Evolutionary conservation across 1,140 invertebrate genomes (phyloP).

Genomic region (Leptopilina clavipes): DNA sequence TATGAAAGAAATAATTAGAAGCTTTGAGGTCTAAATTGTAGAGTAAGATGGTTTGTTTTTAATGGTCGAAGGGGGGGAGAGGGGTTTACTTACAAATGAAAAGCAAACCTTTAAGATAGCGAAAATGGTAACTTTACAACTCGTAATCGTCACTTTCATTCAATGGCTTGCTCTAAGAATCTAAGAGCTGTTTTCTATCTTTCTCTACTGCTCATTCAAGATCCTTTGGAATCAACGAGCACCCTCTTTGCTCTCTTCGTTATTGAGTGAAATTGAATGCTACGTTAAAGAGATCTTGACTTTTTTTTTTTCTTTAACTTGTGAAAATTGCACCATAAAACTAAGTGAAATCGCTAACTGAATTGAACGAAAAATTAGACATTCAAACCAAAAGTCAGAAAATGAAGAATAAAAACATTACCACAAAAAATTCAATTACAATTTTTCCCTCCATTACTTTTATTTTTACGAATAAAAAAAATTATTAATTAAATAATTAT

Average conservation of each 20-base stretch:
- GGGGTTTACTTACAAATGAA: not conserved
- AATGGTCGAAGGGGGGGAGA: not conserved
- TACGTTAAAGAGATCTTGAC: constrained; percentile 23
- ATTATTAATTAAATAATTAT: no score
- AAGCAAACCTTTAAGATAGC: not conserved
- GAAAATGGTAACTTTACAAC: not conserved
- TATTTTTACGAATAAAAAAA: no score
- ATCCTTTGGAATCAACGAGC: constrained; percentile 16
- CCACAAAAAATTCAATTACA: no score
- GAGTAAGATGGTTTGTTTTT: constrained; percentile 2
- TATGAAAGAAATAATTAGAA: no score
- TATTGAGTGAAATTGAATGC: constrained; percentile 28
- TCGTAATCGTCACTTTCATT: not conserved
- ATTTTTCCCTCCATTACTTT: no score
- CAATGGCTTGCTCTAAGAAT: not conserved
- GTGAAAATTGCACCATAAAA: not conserved
- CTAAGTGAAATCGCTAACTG: not conserved
- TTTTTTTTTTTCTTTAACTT: not conserved
- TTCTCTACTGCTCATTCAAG: not conserved
- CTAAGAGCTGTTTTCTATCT: constrained; percentile 5
- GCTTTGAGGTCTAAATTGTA: no score
- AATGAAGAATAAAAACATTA: no score
- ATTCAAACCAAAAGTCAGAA: not conserved
- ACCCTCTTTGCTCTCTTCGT: constrained; percentile 15
- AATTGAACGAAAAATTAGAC: constrained; percentile 6